Evolutionary conservation across 2,888 invertebrate genomes (phyloP).

Genomic region (Eupelmus urozonus): DNA sequence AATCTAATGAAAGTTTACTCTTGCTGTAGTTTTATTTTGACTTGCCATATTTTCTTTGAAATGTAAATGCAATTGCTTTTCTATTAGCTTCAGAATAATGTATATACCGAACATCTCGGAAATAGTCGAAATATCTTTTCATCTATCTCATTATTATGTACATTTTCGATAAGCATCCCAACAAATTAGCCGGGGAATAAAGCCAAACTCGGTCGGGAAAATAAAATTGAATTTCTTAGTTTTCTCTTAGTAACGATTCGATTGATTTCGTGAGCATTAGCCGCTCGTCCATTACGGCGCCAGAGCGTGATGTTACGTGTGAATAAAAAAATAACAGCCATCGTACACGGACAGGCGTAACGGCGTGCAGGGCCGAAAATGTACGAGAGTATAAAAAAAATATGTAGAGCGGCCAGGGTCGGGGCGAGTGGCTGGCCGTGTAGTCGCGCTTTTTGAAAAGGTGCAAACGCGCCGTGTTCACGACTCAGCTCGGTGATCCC

Average conservation of each 20-base stretch:
- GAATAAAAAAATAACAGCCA: background rate
- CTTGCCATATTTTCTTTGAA: too few relatives aligned
- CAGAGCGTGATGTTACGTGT: background rate
- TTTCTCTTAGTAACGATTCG: background rate
- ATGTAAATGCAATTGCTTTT: too few relatives aligned
- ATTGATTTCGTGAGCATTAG: constrained; percentile 11
- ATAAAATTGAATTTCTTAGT: constrained; percentile 25
- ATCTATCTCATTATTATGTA: too few relatives aligned
- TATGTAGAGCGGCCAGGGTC: background rate
- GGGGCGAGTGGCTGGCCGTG: background rate
- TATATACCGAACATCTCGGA: too few relatives aligned
- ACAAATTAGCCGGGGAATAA: too few relatives aligned
- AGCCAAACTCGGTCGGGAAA: background rate
- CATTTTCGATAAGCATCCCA: too few relatives aligned
- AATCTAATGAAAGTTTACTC: too few relatives aligned
- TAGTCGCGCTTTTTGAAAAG: constrained; percentile 59
- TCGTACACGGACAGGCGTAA: background rate
- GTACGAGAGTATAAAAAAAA: background rate
- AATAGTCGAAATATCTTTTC: too few relatives aligned
- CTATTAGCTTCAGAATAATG: too few relatives aligned
- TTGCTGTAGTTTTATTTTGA: too few relatives aligned
- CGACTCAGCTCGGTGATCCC: constrained; percentile 59
- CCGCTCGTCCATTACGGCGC: constrained; percentile 36
- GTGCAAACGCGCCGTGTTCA: constrained; percentile 60
- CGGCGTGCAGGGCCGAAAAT: background rate